These are phyloP conservation scores for Raphicerus campestris DNA, from an alignment of 2,113 vertebrate genomes.

Conservation along the genomic window DNA sequence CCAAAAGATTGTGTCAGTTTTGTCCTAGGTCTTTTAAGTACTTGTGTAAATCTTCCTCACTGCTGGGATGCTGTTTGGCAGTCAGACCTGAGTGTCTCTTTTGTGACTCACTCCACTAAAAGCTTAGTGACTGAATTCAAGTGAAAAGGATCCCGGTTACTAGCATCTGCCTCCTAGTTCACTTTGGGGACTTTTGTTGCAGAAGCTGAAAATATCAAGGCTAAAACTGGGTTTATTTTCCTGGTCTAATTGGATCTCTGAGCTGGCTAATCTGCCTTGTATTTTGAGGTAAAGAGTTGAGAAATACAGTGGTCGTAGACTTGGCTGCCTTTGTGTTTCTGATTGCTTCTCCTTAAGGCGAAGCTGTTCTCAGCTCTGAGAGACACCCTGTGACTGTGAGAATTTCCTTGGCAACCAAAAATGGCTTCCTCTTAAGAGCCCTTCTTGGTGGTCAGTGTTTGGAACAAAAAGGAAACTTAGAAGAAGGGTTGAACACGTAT, in stretches of 20 bases:
- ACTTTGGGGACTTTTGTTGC: not conserved
- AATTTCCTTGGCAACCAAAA: conserved; percentile 67
- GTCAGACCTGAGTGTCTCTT: not conserved
- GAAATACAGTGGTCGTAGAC: not conserved
- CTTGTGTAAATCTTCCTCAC: not conserved
- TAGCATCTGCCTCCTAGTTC: not conserved
- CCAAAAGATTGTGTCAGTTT: not conserved
- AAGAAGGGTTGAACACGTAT: not conserved
- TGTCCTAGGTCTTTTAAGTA: conserved; percentile 17
- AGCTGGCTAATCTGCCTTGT: not conserved
- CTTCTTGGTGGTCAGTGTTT: conserved; percentile 33
- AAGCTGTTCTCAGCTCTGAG: not conserved
- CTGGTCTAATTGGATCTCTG: not conserved
- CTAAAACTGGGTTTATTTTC: not conserved
- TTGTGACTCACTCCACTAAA: conserved; percentile 40
- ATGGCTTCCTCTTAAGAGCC: not conserved
- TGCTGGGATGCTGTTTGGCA: not conserved
- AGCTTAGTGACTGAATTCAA: not conserved
- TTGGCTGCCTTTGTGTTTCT: not conserved
- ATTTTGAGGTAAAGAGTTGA: not conserved
- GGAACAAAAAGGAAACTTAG: conserved; percentile 1
- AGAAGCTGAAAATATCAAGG: conserved; percentile 13
- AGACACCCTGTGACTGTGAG: conserved; percentile 33
- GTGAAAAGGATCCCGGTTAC: not conserved
- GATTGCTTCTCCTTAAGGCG: not conserved